Conservation (phyloP, 1,140 invertebrate genomes). For the Theocolax elegans region DNA sequence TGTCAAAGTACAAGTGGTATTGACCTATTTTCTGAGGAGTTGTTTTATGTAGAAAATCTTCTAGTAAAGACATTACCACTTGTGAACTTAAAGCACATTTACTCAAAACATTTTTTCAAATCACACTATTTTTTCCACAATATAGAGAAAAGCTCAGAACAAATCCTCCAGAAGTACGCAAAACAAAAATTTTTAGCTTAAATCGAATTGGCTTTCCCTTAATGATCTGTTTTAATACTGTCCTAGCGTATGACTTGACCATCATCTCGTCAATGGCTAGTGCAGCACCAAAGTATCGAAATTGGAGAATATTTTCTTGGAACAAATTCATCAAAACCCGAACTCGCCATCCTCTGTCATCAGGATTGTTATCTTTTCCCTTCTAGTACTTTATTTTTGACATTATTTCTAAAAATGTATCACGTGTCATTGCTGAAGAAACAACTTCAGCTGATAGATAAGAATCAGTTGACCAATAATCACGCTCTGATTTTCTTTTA, state of each 20-base stretch:
- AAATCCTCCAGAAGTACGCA: constrained; percentile 10
- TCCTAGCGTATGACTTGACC: neutral
- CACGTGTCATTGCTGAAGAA: neutral
- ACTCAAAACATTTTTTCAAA: too few relatives aligned
- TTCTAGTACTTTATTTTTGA: constrained; percentile 5
- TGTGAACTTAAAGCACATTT: constrained; percentile 37
- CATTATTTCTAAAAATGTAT: neutral
- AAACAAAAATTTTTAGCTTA: constrained; percentile 57
- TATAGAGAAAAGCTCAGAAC: neutral
- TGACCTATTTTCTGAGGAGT: neutral
- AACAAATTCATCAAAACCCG: constrained; percentile 11
- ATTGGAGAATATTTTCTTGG: constrained; percentile 37
- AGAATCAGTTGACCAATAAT: neutral
- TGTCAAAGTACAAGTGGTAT: neutral
- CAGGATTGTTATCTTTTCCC: constrained; percentile 3
- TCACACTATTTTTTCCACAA: neutral
- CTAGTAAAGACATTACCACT: too few relatives aligned
- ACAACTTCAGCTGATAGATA: neutral
- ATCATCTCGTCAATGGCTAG: neutral
- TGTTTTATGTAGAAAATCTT: too few relatives aligned
- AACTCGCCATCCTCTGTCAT: constrained; percentile 14
- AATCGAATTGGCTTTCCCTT: constrained; percentile 57
- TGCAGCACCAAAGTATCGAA: constrained; percentile 25
- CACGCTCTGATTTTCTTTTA: constrained; percentile 9
- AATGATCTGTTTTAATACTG: constrained; percentile 59